These are phyloP conservation scores for Pempheris klunzingeri DNA, from an alignment of 2,797 vertebrate genomes.

Conservation along the genomic window DNA sequence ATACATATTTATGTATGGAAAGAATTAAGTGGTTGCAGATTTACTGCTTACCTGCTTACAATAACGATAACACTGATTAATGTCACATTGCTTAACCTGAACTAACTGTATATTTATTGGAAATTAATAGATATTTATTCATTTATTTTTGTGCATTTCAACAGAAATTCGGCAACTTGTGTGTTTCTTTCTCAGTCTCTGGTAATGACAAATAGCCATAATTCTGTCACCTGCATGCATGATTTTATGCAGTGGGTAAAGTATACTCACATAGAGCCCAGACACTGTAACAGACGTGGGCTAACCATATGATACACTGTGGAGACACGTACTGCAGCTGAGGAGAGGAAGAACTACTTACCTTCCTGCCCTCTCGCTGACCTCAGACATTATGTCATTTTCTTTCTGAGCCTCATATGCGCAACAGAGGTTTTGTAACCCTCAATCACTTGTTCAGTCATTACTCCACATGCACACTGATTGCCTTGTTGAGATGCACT, in stretches of 20 bases:
- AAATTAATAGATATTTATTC: not conserved
- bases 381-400: constrained; percentile 53
- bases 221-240: constrained; percentile 15
- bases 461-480: not conserved
- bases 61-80: not conserved
- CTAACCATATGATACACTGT: constrained; percentile 5
- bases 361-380: constrained; percentile 19
- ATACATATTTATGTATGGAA: not conserved
- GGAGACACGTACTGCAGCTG: constrained; percentile 4
- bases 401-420: constrained; percentile 22
- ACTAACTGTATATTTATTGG: not conserved
- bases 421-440: constrained; percentile 26
- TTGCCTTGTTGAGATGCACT: not conserved
- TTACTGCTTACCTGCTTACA: not conserved
- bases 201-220: constrained; percentile 23
- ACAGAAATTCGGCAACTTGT: not conserved
- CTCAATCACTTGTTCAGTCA: constrained; percentile 15
- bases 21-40: not conserved
- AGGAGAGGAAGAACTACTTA: constrained; percentile 28
- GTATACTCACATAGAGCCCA: constrained; percentile 4
- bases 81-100: not conserved
- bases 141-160: not conserved
- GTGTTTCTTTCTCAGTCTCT: not conserved
- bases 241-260: constrained; percentile 16
- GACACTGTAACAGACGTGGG: constrained; percentile 5